A percentile compares a stretch with the other conserved stretches of the same genome.
phyloP scores from a whole-genome alignment of 2,888 invertebrate genomes.

The Hyppa rectilinea region DNA sequence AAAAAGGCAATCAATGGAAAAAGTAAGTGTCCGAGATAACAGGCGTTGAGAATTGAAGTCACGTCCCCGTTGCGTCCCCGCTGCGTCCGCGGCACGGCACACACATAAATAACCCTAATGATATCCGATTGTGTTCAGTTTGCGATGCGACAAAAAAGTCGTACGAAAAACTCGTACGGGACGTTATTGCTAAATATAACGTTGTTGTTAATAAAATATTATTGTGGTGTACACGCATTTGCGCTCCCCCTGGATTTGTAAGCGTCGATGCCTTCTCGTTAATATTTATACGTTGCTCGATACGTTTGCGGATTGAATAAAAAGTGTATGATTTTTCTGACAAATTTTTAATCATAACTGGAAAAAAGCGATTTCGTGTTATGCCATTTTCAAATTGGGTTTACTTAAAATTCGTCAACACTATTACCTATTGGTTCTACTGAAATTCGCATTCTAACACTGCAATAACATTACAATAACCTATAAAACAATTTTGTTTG shows the following conservation, averaged over 20 bases:
- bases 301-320: conserved; percentile 57
- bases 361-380: not conserved
- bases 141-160: conserved; percentile 71
- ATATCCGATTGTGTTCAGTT: conserved; percentile 84
- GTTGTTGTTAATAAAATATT: conserved; percentile 67
- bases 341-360: conserved; percentile 24
- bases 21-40: conserved; percentile 75
- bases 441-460: not conserved
- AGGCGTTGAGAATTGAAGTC: conserved; percentile 78
- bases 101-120: conserved; percentile 88
- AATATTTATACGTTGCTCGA: conserved; percentile 59
- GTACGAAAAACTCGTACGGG: conserved; percentile 59
- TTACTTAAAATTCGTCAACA: not conserved
- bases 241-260: conserved; percentile 58
- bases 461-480: not conserved
- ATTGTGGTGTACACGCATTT: conserved; percentile 58
- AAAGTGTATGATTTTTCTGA: conserved; percentile 30
- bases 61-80: conserved; percentile 77
- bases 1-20: conserved; percentile 75
- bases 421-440: not conserved
- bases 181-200: conserved; percentile 66
- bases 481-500: not conserved
- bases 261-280: conserved; percentile 58
- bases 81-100: conserved; percentile 81
- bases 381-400: not conserved